Percentiles rank a stretch among this genome's conserved stretches.
These are phyloP conservation scores for Seira ritae DNA, from an alignment of 2,888 invertebrate genomes.

Conservation along the genomic window DNA sequence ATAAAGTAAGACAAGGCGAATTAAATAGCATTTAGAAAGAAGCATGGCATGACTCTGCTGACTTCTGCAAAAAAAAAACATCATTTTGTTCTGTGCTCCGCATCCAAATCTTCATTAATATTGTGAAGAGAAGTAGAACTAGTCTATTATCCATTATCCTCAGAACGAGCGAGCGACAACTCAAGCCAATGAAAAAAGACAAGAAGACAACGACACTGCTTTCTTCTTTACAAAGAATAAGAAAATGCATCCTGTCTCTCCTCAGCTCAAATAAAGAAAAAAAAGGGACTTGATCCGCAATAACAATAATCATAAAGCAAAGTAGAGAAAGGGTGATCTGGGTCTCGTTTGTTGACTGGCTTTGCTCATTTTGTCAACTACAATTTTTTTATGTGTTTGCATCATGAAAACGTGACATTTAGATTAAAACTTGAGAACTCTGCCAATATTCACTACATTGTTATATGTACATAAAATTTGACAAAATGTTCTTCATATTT, in stretches of 20 bases:
- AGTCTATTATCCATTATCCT: neutral
- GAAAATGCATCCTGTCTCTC: neutral
- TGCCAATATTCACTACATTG: neutral
- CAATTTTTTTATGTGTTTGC: neutral
- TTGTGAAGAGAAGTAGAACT: neutral
- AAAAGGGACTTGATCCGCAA: neutral
- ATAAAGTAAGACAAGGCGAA: neutral
- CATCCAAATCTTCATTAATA: neutral
- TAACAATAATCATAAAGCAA: neutral
- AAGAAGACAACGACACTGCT: too few relatives aligned
- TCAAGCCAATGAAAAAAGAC: too few relatives aligned
- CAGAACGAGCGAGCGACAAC: too few relatives aligned
- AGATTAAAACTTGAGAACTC: neutral
- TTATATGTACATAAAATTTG: neutral
- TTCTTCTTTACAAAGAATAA: neutral
- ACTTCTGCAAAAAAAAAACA: neutral
- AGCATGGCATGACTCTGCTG: too few relatives aligned
- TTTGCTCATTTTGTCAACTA: neutral
- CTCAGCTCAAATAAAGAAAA: too few relatives aligned
- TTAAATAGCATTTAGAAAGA: neutral
- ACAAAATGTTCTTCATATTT: neutral
- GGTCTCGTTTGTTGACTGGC: neutral
- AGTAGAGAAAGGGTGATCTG: neutral
- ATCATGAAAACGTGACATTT: neutral
- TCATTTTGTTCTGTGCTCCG: neutral